Conservation (phyloP, 1,140 invertebrate species). For the Aphidius gifuensis region DNA sequence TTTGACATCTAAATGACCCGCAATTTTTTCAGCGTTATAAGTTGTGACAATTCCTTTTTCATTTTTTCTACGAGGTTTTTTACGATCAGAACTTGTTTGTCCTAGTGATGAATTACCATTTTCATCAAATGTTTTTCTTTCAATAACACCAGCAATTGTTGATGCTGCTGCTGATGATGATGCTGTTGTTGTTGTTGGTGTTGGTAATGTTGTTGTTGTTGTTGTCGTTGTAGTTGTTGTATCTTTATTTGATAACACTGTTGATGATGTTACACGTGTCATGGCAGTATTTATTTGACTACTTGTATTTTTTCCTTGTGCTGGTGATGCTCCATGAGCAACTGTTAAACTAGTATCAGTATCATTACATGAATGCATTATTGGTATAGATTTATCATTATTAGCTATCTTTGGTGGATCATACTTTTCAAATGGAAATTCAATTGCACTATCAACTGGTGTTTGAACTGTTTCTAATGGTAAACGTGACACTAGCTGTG, state of each 20-base stretch:
- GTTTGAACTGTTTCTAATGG: constrained; percentile 50
- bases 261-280: constrained; percentile 21
- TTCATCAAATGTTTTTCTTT: constrained; percentile 64
- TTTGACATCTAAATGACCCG: constrained; percentile 59
- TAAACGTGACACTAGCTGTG: constrained; percentile 58
- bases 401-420: constrained; percentile 46
- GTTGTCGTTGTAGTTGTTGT: neutral
- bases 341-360: constrained; percentile 34
- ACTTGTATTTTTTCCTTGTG: constrained; percentile 36
- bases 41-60: constrained; percentile 64
- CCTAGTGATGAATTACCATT: constrained; percentile 64
- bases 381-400: constrained; percentile 45
- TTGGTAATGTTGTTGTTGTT: neutral
- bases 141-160: constrained; percentile 37
- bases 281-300: constrained; percentile 40
- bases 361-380: constrained; percentile 44
- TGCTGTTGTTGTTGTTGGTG: neutral
- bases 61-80: constrained; percentile 56
- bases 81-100: constrained; percentile 48
- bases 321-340: constrained; percentile 30
- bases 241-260: neutral
- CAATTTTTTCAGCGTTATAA: constrained; percentile 62
- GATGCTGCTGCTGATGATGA: constrained; percentile 33
- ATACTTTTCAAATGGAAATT: constrained; percentile 46
- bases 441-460: constrained; percentile 47